phyloP scores from a whole-genome alignment of 2,888 invertebrate genomes.

The Mellilla xanthometata region DNA sequence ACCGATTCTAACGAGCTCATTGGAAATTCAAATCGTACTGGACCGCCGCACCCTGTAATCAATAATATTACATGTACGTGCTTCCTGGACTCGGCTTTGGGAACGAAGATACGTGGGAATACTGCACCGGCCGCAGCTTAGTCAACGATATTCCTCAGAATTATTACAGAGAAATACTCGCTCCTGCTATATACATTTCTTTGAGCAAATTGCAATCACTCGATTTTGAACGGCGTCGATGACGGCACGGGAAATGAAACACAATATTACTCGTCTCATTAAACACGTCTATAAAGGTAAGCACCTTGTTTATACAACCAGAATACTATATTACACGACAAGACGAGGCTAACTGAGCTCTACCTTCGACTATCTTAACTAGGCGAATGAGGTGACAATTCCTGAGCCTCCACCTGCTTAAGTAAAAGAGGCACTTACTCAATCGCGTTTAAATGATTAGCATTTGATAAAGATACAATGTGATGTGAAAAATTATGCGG shows the following conservation, averaged over 20 bases:
- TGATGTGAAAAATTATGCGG: conserved; percentile 39
- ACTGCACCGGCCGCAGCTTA: conserved; percentile 35
- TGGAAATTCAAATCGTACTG: conserved; percentile 78
- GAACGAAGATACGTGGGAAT: conserved; percentile 40
- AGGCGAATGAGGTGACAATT: conserved; percentile 56
- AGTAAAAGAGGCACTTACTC: conserved; percentile 48
- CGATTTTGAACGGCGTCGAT: conserved; percentile 2
- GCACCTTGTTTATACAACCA: conserved; percentile 38
- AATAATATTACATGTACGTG: conserved; percentile 81
- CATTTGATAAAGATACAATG: conserved; percentile 37
- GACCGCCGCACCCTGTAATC: conserved; percentile 75
- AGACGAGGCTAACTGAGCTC: conserved; percentile 32
- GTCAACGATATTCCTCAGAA: conserved; percentile 16
- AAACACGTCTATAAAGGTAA: conserved; percentile 26
- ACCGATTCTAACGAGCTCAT: conserved; percentile 78
- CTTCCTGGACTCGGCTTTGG: conserved; percentile 60
- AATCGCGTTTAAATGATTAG: conserved; percentile 49
- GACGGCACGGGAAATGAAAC: conserved; percentile 14
- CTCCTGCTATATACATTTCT: neutral
- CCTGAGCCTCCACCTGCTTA: conserved; percentile 41
- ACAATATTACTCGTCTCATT: conserved; percentile 24
- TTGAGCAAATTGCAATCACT: neutral
- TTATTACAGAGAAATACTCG: conserved; percentile 7
- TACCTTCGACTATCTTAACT: conserved; percentile 54
- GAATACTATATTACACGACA: conserved; percentile 29